Evolutionary conservation across 2,113 vertebrate species (phyloP).

Genomic region (Stercorarius parasiticus): DNA sequence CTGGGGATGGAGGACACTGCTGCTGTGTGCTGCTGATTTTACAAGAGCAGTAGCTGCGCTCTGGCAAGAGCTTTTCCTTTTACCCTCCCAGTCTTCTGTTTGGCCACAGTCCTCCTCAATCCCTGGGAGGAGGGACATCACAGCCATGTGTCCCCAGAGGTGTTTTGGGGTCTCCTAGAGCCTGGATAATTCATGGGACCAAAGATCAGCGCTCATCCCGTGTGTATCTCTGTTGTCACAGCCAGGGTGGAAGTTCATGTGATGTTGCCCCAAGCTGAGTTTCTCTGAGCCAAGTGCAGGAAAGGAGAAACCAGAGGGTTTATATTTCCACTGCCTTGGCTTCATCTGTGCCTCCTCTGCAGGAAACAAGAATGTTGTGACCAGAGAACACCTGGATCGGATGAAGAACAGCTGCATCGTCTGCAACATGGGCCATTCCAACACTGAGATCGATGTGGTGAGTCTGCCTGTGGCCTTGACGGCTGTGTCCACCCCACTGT

Average conservation of each 20-base stretch:
- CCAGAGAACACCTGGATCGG: slow-evolving; percentile 92
- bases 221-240: neutral
- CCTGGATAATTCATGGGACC: neutral
- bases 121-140: neutral
- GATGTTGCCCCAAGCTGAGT: neutral
- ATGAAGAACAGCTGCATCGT: slow-evolving; percentile 99
- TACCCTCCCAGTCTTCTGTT: accelerated
- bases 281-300: neutral
- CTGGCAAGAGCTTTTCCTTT: neutral
- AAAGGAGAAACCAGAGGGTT: neutral
- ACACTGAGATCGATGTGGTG: slow-evolving; percentile 98
- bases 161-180: neutral
- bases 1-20: neutral
- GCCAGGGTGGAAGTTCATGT: neutral
- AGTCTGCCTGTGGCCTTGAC: neutral
- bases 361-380: slow-evolving; percentile 99
- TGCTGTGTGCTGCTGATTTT: neutral
- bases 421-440: slow-evolving; percentile 99
- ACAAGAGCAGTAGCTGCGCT: neutral
- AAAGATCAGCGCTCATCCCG: neutral
- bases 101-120: neutral
- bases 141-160: neutral
- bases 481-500: accelerated
- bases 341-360: neutral
- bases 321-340: neutral